Percentiles rank a stretch among this genome's conserved stretches.
These are phyloP conservation scores for Augochlora pura DNA, from an alignment of 1,140 invertebrate genomes.

Conservation along the genomic window DNA sequence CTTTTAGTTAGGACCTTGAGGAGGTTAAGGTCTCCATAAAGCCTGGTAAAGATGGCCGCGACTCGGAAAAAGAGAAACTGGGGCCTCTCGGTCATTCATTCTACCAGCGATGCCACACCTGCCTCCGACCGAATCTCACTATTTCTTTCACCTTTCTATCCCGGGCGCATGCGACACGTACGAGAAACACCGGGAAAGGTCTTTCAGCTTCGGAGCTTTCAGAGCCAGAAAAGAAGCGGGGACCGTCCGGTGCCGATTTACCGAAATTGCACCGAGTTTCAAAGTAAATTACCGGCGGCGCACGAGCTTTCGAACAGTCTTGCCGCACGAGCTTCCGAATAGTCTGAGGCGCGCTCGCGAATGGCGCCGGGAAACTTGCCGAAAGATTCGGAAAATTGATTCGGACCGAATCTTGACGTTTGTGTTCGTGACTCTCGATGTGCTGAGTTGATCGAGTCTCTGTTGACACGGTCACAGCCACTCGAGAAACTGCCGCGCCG, in stretches of 20 bases:
- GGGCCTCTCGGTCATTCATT: neutral
- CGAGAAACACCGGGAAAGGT: slow-evolving; percentile 17
- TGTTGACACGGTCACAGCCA: neutral
- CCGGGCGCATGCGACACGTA: neutral
- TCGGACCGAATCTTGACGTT: neutral
- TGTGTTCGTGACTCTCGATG: neutral
- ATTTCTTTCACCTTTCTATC: neutral
- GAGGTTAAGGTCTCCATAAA: slow-evolving; percentile 43
- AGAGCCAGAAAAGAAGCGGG: too few species aligned
- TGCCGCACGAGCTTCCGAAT: neutral
- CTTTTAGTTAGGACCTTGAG: slow-evolving; percentile 48
- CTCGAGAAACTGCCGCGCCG: too few species aligned
- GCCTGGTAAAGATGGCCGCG: neutral
- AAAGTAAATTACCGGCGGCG: slow-evolving; percentile 43
- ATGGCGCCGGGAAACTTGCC: neutral
- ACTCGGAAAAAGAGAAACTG: neutral
- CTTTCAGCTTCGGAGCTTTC: neutral
- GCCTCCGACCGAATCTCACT: neutral
- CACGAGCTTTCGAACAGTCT: neutral
- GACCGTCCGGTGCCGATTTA: slow-evolving; percentile 17
- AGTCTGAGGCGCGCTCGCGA: neutral
- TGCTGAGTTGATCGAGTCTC: neutral
- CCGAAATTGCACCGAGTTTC: slow-evolving; percentile 43
- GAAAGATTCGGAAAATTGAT: neutral
- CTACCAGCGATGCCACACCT: neutral